Evolutionary conservation across 2,797 vertebrate species (phyloP), one percentile per base, ranked within the genome.

Genomic region (Eurystomus glaucurus): DNA sequence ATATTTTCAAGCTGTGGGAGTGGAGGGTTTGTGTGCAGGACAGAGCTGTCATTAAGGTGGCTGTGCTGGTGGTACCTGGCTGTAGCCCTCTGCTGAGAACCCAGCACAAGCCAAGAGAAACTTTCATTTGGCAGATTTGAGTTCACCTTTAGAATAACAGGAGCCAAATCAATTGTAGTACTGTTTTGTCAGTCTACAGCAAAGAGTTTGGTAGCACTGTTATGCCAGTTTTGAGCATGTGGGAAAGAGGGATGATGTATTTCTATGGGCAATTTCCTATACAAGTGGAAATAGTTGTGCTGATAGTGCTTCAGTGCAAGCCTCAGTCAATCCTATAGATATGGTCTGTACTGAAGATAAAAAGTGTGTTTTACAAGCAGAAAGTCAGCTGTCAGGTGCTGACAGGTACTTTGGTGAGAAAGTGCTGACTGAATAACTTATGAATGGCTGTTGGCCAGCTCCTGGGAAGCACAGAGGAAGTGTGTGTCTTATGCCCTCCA

Each of bases 31-130:
- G 28, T 17, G 21, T 65, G 31, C 45, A 35, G 48, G 50, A 19
- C 60, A 41, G 71, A 48, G 18, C 37, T 55, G 46, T 54, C 17
- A 3, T 31, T 22, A 5, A 29, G 21, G 48, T 28, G 11, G 57
- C 31, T 0, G 2, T 28, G 62, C 48, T 2, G 8, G 16, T 29
- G 48, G 20, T 57, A 35, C 11, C 11, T 9, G 35, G 15, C 66
- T 70, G 52, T 46, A 37, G 81, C 46, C 39, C 14, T 23, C 33
- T n/a, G 81, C 6, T 45, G 48, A 46, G 9, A 77, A 10, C 0
- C 0, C 15, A 21, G 39, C 62, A 55, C 37, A 5, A 1, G 3
- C 71, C 14, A 10, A 21, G n/a, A n/a, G 62, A 28, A 10, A 16
- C 19, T 62, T 31, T 68, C 6, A 0, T n/a, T 46, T 35, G 50